Conservation (phyloP, 2,113 vertebrate species). For the Dolichotis patagonum region DNA sequence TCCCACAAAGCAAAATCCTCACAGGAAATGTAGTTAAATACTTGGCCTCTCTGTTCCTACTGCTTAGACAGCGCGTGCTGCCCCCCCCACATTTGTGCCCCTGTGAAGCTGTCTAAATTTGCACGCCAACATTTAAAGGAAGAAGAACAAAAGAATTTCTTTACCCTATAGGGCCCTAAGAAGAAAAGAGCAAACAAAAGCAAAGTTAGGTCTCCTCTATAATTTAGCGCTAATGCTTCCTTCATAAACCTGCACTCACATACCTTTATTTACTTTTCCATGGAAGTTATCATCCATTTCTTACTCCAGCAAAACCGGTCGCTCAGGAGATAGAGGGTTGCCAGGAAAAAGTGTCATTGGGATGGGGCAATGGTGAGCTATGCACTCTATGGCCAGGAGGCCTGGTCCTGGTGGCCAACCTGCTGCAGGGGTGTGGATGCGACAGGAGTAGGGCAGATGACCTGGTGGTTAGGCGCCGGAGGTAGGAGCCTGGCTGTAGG, state of each 20-base stretch:
- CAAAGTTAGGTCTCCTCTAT: conserved; percentile 15
- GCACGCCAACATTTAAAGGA: conserved; percentile 60
- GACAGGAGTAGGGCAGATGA: neutral
- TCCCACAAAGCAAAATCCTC: conserved; percentile 75
- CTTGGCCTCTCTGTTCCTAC: conserved; percentile 48
- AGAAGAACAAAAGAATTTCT: conserved; percentile 55
- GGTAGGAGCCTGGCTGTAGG: neutral
- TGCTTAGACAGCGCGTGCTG: conserved; percentile 67
- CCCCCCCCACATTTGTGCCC: neutral
- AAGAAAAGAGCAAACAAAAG: conserved; percentile 62
- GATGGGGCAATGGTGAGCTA: neutral
- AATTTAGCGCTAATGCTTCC: conserved; percentile 54
- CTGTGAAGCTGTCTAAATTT: conserved; percentile 69
- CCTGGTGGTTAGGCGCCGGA: neutral
- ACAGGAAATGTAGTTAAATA: conserved; percentile 81
- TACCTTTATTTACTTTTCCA: conserved; percentile 13
- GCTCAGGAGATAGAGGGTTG: neutral
- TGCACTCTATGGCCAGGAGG: neutral
- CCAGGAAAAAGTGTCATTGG: neutral
- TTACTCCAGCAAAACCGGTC: neutral
- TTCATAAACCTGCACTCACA: neutral
- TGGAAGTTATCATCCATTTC: neutral
- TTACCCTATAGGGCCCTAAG: neutral
- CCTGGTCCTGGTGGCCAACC: neutral
- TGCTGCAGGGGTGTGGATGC: neutral